Percentiles rank a stretch among this genome's conserved stretches.
These are phyloP conservation scores for Nibea albiflora DNA, from an alignment of 2,113 vertebrate species.

Conservation along the genomic window DNA sequence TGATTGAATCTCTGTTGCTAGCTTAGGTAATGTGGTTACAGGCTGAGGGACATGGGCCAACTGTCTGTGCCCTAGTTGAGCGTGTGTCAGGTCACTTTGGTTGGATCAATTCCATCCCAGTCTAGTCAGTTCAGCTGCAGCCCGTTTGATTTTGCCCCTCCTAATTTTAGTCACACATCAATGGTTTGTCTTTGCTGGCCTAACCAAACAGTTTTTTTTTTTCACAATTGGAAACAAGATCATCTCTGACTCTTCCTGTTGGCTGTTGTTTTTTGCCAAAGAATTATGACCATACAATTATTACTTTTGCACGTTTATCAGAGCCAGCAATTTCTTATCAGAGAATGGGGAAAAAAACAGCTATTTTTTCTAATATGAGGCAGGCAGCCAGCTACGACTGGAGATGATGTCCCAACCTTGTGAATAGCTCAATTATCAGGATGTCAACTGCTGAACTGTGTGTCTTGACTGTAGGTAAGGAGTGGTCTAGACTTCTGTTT, in stretches of 20 bases:
- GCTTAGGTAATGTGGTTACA: conserved; percentile 45
- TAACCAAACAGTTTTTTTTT: conserved; percentile 5
- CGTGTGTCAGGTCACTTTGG: conserved; percentile 40
- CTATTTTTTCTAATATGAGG: neutral
- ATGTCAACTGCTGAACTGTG: neutral
- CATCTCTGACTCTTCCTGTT: conserved; percentile 4
- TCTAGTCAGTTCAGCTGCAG: conserved; percentile 51
- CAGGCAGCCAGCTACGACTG: neutral
- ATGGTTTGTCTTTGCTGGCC: conserved; percentile 26
- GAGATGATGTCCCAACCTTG: neutral
- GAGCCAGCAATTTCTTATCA: neutral
- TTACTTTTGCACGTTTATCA: neutral
- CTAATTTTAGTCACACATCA: conserved; percentile 50
- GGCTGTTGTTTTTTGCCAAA: conserved; percentile 19
- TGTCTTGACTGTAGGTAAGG: neutral
- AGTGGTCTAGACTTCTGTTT: neutral
- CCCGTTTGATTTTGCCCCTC: conserved; percentile 22
- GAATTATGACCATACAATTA: neutral
- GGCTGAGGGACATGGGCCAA: conserved; percentile 47
- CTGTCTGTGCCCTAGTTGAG: conserved; percentile 38
- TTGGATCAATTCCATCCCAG: conserved; percentile 44
- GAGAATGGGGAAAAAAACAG: neutral
- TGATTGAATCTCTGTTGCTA: conserved; percentile 35
- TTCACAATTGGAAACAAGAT: conserved; percentile 20
- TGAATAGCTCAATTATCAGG: conserved; percentile 14